Conservation (phyloP, 2,113 vertebrate species). For the Anhinga rufa region DNA sequence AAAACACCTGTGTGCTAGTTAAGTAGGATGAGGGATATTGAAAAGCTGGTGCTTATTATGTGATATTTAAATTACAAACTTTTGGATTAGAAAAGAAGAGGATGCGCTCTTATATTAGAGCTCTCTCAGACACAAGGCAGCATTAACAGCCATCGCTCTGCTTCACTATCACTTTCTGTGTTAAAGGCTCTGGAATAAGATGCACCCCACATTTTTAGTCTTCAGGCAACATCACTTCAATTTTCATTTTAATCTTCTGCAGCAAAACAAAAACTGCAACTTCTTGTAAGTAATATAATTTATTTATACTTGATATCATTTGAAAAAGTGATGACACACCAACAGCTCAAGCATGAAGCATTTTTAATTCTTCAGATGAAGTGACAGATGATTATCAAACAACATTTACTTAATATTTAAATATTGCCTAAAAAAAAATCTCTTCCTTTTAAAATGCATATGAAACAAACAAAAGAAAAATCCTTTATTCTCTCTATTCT, state of each 20-base stretch:
- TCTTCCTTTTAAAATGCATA: neutral
- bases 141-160: neutral
- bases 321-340: conserved; percentile 60
- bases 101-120: neutral
- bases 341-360: conserved; percentile 64
- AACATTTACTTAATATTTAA: conserved; percentile 38
- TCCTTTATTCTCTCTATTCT: neutral
- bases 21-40: neutral
- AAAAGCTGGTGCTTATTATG: neutral
- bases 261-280: conserved; percentile 68
- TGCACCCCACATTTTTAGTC: neutral
- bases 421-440: neutral
- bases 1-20: neutral
- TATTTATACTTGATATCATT: conserved; percentile 69
- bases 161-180: neutral
- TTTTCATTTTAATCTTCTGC: conserved; percentile 41
- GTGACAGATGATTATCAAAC: conserved; percentile 51
- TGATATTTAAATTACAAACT: neutral
- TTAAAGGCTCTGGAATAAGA: neutral
- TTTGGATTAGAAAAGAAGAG: neutral
- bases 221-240: conserved; percentile 2
- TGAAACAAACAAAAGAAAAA: neutral
- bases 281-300: conserved; percentile 69
- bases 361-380: conserved; percentile 58
- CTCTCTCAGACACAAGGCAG: neutral